Evolutionary conservation across 1,140 invertebrate species (phyloP).

Genomic region (Cyclina sinensis): DNA sequence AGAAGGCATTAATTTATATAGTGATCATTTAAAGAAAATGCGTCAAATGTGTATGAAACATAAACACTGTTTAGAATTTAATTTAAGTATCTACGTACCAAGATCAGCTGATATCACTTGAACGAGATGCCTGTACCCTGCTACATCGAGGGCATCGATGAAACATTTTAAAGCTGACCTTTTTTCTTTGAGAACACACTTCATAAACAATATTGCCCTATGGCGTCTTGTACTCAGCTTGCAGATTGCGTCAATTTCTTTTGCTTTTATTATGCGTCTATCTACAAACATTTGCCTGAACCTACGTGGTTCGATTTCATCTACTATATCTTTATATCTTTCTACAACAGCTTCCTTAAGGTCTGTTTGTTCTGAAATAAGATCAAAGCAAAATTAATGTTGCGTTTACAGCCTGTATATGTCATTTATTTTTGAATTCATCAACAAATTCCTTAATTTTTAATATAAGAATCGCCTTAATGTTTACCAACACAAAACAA

Average conservation of each 20-base stretch:
- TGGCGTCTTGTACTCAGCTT: not conserved
- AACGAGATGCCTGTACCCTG: not conserved
- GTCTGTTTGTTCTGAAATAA: too few species aligned
- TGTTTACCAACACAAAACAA: too few species aligned
- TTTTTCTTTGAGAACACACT: not conserved
- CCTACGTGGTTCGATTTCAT: constrained; percentile 7
- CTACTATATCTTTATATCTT: not conserved
- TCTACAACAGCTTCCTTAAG: not conserved
- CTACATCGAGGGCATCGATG: not conserved
- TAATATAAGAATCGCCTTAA: too few species aligned
- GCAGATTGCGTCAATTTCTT: not conserved
- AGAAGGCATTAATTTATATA: not conserved
- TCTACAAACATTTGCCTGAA: constrained; percentile 11
- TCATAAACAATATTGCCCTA: not conserved
- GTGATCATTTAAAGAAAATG: not conserved
- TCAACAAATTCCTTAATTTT: too few species aligned
- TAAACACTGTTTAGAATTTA: too few species aligned
- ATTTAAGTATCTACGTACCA: too few species aligned
- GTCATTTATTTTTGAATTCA: too few species aligned
- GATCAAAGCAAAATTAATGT: too few species aligned
- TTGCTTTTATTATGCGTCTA: not conserved
- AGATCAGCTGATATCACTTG: not conserved
- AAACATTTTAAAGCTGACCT: not conserved
- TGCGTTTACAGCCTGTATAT: too few species aligned
- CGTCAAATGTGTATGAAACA: not conserved